phyloP scores from a whole-genome alignment of 2,888 invertebrate genomes.

The Lasioglossum figueresi region DNA sequence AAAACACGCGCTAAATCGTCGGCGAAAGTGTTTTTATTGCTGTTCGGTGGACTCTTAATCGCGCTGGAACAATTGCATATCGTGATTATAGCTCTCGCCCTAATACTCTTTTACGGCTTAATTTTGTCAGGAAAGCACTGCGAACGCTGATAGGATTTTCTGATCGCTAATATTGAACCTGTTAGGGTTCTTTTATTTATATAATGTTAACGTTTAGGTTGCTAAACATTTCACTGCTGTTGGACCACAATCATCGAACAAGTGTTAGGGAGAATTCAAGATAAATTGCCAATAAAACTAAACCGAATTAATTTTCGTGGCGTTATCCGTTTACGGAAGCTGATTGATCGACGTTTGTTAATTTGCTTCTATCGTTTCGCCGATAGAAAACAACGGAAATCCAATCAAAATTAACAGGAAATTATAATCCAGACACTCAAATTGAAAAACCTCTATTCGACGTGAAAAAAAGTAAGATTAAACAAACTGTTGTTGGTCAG shows the following conservation, averaged over 20 bases:
- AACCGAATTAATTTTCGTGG: background rate
- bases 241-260: no score
- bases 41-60: conserved; percentile 25
- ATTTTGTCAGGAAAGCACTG: background rate
- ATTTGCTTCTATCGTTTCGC: background rate
- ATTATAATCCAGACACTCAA: background rate
- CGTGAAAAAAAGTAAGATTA: background rate
- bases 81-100: background rate
- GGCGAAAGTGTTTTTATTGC: conserved; percentile 30
- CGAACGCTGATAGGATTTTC: background rate
- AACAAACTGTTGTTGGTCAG: background rate
- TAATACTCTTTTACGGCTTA: background rate
- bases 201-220: no score
- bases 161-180: background rate
- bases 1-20: conserved; percentile 10
- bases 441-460: background rate
- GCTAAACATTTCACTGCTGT: no score
- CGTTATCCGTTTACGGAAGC: background rate
- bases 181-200: background rate
- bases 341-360: background rate
- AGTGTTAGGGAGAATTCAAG: no score
- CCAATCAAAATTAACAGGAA: background rate
- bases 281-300: no score
- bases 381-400: background rate
- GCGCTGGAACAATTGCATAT: background rate